Evolutionary conservation across 2,113 vertebrate species (phyloP).

Genomic region (Orycteropus afer): DNA sequence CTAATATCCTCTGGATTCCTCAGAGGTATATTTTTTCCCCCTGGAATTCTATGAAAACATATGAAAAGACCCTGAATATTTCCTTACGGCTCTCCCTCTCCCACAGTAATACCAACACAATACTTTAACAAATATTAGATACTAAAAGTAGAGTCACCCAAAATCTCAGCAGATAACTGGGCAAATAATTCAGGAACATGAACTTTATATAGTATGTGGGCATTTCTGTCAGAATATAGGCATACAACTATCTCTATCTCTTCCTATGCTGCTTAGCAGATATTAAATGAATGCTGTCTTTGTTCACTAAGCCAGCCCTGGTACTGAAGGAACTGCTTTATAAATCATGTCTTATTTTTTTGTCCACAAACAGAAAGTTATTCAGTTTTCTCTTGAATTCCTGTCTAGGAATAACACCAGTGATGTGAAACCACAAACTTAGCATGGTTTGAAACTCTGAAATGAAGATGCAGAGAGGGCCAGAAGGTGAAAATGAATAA

Average conservation of each 20-base stretch:
- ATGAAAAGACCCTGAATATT: background rate
- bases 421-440: background rate
- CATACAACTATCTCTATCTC: background rate
- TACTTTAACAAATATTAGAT: background rate
- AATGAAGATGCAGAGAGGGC: background rate
- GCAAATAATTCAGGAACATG: background rate
- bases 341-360: conserved; percentile 18
- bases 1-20: conserved; percentile 18
- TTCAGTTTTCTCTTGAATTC: conserved; percentile 37
- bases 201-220: background rate
- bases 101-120: background rate
- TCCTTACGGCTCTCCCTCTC: background rate
- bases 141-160: background rate
- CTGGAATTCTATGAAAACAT: conserved; percentile 11
- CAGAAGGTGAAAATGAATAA: conserved; percentile 45
- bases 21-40: background rate
- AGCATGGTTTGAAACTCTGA: conserved; percentile 27
- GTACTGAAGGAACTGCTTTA: conserved; percentile 15
- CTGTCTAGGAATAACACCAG: background rate
- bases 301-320: conserved; percentile 12
- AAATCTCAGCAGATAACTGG: background rate
- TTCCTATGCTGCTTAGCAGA: background rate
- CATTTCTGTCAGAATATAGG: background rate
- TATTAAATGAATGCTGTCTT: conserved; percentile 32
- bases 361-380: conserved; percentile 30